These are phyloP conservation scores for Uria aalge DNA, from an alignment of 2,113 vertebrate genomes.

Conservation along the genomic window DNA sequence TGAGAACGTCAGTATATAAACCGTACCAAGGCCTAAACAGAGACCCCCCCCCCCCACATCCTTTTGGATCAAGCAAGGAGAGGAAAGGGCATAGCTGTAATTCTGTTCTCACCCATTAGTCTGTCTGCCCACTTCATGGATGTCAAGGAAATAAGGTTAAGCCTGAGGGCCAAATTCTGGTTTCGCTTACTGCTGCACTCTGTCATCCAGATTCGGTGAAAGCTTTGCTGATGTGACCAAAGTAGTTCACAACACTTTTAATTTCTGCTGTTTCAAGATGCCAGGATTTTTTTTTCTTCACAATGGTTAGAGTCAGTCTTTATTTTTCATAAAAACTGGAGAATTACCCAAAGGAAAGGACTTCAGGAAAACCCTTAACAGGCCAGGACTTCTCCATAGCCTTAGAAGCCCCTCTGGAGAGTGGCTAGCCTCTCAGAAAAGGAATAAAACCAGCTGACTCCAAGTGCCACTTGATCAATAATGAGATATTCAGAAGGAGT, in stretches of 20 bases:
- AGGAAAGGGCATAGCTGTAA: not conserved
- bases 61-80: not conserved
- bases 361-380: not conserved
- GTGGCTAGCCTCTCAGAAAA: conserved; percentile 47
- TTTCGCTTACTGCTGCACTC: not conserved
- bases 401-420: not conserved
- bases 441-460: conserved; percentile 53
- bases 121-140: not conserved
- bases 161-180: not conserved
- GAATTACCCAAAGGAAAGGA: not conserved
- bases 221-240: not conserved
- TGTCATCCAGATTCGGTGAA: not conserved
- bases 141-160: not conserved
- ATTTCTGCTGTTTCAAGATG: not conserved
- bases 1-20: not conserved
- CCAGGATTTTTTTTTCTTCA: not conserved
- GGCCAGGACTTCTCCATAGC: not conserved
- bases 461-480: conserved; percentile 70
- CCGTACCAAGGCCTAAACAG: not conserved
- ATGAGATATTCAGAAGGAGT: conserved; percentile 70
- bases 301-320: not conserved
- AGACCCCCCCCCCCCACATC: not conserved
- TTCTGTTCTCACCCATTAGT: not conserved
- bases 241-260: not conserved
- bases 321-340: not conserved